phyloP scores from a whole-genome alignment of 2,113 vertebrate genomes.

The Edolisoma coerulescens region DNA sequence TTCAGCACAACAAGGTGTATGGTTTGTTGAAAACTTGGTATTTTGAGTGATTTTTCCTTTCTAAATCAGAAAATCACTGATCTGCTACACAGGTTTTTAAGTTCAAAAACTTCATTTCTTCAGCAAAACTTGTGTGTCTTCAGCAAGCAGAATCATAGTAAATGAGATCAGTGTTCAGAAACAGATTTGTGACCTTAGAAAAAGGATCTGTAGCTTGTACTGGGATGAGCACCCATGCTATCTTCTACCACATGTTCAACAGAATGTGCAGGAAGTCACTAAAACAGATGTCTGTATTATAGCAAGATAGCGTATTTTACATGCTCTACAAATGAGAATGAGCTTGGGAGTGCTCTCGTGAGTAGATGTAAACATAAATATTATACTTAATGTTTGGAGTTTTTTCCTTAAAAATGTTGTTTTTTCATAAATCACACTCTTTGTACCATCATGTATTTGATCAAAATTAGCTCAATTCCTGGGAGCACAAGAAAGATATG shows the following conservation, averaged over 20 bases:
- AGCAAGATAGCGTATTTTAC: not conserved
- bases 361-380: not conserved
- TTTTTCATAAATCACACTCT: not conserved
- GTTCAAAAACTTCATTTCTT: not conserved
- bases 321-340: not conserved
- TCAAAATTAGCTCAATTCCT: not conserved
- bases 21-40: not conserved
- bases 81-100: not conserved
- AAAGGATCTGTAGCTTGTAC: not conserved
- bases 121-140: not conserved
- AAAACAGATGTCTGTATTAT: not conserved
- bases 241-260: accelerated
- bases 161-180: not conserved
- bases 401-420: not conserved
- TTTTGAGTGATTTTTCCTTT: not conserved
- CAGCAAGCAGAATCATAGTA: not conserved
- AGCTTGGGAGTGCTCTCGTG: not conserved
- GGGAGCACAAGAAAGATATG: not conserved
- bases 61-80: not conserved
- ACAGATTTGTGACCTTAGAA: not conserved
- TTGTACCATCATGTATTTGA: not conserved
- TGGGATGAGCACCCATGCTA: not conserved
- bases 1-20: not conserved
- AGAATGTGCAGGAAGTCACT: not conserved
- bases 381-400: accelerated